Evolutionary conservation across 1,140 invertebrate species (phyloP).

Genomic region (Dreissena rostriformis): DNA sequence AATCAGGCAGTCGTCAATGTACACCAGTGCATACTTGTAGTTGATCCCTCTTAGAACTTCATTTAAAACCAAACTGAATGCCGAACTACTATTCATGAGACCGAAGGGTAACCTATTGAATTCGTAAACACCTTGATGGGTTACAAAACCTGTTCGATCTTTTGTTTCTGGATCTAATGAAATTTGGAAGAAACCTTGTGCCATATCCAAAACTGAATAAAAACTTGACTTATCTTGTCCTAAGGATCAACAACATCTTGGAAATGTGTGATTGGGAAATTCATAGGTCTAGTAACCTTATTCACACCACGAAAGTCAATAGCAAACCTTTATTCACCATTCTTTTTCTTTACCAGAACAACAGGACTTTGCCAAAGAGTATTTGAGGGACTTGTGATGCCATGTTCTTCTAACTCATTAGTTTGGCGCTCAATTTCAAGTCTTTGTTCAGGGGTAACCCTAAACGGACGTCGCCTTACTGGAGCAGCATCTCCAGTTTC

Average conservation of each 20-base stretch:
- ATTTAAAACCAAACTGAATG: slow-evolving; percentile 57
- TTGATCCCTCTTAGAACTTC: slow-evolving; percentile 66
- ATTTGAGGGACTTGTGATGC: slow-evolving; percentile 24
- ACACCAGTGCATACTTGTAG: slow-evolving; percentile 59
- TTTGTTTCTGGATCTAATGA: slow-evolving; percentile 31
- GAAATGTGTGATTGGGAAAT: slow-evolving; percentile 39
- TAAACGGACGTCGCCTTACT: slow-evolving; percentile 31
- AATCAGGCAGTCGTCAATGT: slow-evolving; percentile 64
- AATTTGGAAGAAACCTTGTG: slow-evolving; percentile 59
- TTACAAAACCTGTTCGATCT: slow-evolving; percentile 32
- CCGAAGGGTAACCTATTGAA: slow-evolving; percentile 63
- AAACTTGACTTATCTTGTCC: slow-evolving; percentile 9
- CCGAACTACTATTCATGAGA: slow-evolving; percentile 37
- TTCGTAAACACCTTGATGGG: slow-evolving; percentile 15
- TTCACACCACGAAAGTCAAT: slow-evolving; percentile 60
- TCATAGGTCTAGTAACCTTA: slow-evolving; percentile 32
- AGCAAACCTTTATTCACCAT: slow-evolving; percentile 57
- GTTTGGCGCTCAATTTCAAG: slow-evolving; percentile 46
- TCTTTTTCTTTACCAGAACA: slow-evolving; percentile 56
- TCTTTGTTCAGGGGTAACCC: slow-evolving; percentile 25
- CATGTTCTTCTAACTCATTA: slow-evolving; percentile 33
- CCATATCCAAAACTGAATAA: slow-evolving; percentile 53
- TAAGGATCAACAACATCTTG: slow-evolving; percentile 39
- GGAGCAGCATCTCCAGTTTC: slow-evolving; percentile 48
- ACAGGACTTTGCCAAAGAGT: slow-evolving; percentile 58